Conservation (phyloP, 2,888 invertebrate genomes). For the Notocelia uddmanniana region DNA sequence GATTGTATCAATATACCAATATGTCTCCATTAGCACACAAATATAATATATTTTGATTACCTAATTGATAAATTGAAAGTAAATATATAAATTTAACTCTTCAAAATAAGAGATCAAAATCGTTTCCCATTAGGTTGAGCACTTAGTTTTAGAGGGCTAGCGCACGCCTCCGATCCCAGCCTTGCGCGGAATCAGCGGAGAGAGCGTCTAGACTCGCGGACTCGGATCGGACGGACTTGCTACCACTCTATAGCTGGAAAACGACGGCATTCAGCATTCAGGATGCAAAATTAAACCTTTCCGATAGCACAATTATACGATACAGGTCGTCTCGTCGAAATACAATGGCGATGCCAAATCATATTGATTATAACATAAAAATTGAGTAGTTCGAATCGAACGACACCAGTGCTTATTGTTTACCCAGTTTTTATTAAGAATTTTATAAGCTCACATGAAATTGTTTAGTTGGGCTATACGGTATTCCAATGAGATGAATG, state of each 20-base stretch:
- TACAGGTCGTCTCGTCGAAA: background rate
- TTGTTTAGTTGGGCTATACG: background rate
- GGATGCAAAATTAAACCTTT: slow-evolving; percentile 7
- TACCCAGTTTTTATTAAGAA: background rate
- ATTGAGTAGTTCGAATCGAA: background rate
- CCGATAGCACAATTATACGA: slow-evolving; percentile 18
- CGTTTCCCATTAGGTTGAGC: slow-evolving; percentile 56
- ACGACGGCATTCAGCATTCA: slow-evolving; percentile 45
- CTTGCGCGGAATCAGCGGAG: background rate
- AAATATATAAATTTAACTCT: slow-evolving; percentile 48
- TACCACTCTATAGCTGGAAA: slow-evolving; percentile 39
- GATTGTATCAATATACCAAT: slow-evolving; percentile 37
- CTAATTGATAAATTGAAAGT: slow-evolving; percentile 44
- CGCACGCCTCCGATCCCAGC: background rate
- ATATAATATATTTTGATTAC: slow-evolving; percentile 36
- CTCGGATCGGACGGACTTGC: background rate
- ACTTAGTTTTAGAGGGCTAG: slow-evolving; percentile 48
- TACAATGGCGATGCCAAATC: slow-evolving; percentile 7
- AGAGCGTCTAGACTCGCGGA: background rate
- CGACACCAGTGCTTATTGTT: background rate
- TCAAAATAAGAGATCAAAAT: slow-evolving; percentile 49
- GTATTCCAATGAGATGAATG: slow-evolving; percentile 59
- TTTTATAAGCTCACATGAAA: background rate
- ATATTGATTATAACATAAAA: background rate
- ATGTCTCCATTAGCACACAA: slow-evolving; percentile 38